Evolutionary conservation across 23 tunicate species (phyloP).

Genomic region (Trididemnum nubilum): DNA sequence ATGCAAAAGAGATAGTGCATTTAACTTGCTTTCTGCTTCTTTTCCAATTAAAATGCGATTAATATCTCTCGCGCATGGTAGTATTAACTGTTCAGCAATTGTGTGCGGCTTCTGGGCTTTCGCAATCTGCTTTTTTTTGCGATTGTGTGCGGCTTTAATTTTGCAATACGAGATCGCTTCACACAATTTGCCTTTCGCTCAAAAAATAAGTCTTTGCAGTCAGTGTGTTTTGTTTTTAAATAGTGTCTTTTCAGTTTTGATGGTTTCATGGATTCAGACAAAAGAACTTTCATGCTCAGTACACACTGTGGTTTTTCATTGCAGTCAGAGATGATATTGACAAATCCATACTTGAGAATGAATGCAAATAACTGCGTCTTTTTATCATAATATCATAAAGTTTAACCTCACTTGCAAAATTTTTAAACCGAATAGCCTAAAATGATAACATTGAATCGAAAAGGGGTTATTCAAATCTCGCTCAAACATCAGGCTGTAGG

Average conservation of each 20-base stretch:
- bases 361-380: not conserved
- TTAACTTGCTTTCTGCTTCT: too few relatives aligned
- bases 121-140: not conserved
- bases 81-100: too few relatives aligned
- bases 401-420: too few relatives aligned
- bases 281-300: constrained; percentile 10
- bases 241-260: not conserved
- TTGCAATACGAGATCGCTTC: constrained; percentile 19
- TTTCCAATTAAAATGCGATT: constrained; percentile 22
- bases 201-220: constrained; percentile 17
- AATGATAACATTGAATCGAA: not conserved
- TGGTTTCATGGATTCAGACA: too few relatives aligned
- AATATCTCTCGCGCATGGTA: too few relatives aligned
- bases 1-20: not conserved
- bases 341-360: constrained; percentile 16
- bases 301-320: constrained; percentile 20
- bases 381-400: not conserved
- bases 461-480: too few relatives aligned
- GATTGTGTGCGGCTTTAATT: not conserved
- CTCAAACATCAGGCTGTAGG: too few relatives aligned
- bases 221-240: constrained; percentile 4
- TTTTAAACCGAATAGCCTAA: not conserved
- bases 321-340: constrained; percentile 14
- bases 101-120: constrained; percentile 13
- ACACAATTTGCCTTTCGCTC: constrained; percentile 22